These are phyloP conservation scores for Parus major DNA, from an alignment of 2,113 vertebrate genomes.

Conservation along the genomic window DNA sequence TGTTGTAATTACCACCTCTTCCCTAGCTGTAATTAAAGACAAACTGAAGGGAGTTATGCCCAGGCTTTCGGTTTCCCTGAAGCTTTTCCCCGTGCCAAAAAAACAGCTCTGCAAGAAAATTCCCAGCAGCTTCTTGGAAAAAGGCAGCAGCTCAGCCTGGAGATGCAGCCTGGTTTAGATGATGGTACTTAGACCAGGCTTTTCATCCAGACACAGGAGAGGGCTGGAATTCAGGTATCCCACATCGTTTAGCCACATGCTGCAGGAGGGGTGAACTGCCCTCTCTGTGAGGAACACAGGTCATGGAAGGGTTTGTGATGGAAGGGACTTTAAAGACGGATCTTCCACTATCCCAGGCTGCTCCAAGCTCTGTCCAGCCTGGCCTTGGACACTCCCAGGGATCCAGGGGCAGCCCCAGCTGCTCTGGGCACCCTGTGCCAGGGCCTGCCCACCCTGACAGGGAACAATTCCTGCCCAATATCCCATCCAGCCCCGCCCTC, in stretches of 20 bases:
- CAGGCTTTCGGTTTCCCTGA: constrained; percentile 40
- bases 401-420: neutral
- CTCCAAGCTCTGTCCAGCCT: accelerated
- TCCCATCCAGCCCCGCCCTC: neutral
- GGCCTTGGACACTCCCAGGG: neutral
- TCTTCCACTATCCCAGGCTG: accelerated
- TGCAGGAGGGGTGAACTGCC: neutral
- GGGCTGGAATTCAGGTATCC: neutral
- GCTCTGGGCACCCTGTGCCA: neutral
- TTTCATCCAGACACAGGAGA: neutral
- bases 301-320: neutral
- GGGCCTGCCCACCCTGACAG: accelerated
- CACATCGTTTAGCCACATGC: neutral
- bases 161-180: constrained; percentile 26
- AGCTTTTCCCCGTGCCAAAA: constrained; percentile 56
- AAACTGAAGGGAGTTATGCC: constrained; percentile 64
- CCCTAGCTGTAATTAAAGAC: constrained; percentile 71
- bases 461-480: neutral
- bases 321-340: neutral
- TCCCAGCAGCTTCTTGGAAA: constrained; percentile 54
- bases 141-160: constrained; percentile 10
- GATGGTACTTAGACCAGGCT: neutral
- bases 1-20: constrained; percentile 51
- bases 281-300: neutral
- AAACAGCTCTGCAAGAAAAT: neutral